phyloP scores from a whole-genome alignment of 2,888 invertebrate genomes.

The Cantharis lateralis region DNA sequence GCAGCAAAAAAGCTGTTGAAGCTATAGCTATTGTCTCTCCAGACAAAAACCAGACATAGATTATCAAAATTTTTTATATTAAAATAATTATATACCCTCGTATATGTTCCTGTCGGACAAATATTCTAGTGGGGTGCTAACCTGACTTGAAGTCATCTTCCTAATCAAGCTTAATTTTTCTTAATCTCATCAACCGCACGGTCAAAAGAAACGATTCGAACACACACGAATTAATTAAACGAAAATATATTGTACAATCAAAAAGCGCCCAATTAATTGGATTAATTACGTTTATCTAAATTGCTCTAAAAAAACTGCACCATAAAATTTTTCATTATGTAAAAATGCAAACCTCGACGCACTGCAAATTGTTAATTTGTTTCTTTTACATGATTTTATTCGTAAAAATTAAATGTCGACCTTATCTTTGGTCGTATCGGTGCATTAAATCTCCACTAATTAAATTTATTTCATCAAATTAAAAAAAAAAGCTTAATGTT shows the following conservation, averaged over 20 bases:
- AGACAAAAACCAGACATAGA: too few species aligned
- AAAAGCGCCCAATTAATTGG: not conserved
- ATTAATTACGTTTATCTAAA: not conserved
- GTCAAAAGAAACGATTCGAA: too few species aligned
- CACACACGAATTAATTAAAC: not conserved
- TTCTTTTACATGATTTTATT: not conserved
- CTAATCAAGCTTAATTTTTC: too few species aligned
- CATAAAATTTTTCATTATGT: not conserved
- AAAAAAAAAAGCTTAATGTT: constrained; percentile 20
- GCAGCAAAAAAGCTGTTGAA: too few species aligned
- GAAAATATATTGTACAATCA: not conserved
- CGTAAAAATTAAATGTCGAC: constrained; percentile 19
- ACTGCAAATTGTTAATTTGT: not conserved
- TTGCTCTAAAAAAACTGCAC: not conserved
- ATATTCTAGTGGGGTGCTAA: too few species aligned
- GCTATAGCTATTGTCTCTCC: too few species aligned
- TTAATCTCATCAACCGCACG: too few species aligned
- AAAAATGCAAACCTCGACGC: not conserved
- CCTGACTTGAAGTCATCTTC: too few species aligned
- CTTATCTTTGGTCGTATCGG: constrained; percentile 12
- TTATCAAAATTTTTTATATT: too few species aligned
- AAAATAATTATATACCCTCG: too few species aligned
- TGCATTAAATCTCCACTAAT: constrained; percentile 24
- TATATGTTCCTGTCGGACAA: too few species aligned
- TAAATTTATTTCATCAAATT: constrained; percentile 23